phyloP scores from a whole-genome alignment of 2,888 invertebrate genomes.

The Drosophila parthenogenetica region DNA sequence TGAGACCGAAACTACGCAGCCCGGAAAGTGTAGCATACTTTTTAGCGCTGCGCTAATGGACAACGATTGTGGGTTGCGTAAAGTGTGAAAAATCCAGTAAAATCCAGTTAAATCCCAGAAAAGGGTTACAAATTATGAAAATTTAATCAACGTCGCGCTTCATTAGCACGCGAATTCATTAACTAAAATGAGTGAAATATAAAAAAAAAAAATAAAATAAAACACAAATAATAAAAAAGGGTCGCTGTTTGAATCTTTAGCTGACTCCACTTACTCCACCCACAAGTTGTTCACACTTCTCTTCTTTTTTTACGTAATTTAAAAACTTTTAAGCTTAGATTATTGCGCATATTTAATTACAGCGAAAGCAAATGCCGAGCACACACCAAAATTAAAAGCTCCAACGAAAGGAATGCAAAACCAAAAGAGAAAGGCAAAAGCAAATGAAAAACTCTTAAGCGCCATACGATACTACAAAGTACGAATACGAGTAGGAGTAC shows the following conservation, averaged over 20 bases:
- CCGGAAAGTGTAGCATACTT: constrained; percentile 25
- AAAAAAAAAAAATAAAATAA: constrained; percentile 13
- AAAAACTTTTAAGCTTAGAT: constrained; percentile 76
- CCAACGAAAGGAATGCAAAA: constrained; percentile 39
- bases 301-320: constrained; percentile 61
- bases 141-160: constrained; percentile 74
- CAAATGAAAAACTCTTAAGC: constrained; percentile 51
- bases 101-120: constrained; percentile 20
- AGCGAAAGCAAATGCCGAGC: constrained; percentile 49
- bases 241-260: constrained; percentile 24
- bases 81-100: constrained; percentile 1
- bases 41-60: constrained; percentile 13
- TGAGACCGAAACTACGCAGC: constrained; percentile 19
- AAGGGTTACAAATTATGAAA: constrained; percentile 72
- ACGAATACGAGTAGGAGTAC: constrained; percentile 5
- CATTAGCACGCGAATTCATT: constrained; percentile 75
- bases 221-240: constrained; percentile 54
- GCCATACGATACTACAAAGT: constrained; percentile 52
- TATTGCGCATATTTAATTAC: constrained; percentile 79
- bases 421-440: constrained; percentile 41
- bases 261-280: constrained; percentile 37
- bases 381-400: constrained; percentile 47
- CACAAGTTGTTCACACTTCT: constrained; percentile 1
- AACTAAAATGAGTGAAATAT: constrained; percentile 45
- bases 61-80: constrained; percentile 17